Evolutionary conservation across 2,797 vertebrate species (phyloP).

Genomic region (Nannoperca obscura): DNA sequence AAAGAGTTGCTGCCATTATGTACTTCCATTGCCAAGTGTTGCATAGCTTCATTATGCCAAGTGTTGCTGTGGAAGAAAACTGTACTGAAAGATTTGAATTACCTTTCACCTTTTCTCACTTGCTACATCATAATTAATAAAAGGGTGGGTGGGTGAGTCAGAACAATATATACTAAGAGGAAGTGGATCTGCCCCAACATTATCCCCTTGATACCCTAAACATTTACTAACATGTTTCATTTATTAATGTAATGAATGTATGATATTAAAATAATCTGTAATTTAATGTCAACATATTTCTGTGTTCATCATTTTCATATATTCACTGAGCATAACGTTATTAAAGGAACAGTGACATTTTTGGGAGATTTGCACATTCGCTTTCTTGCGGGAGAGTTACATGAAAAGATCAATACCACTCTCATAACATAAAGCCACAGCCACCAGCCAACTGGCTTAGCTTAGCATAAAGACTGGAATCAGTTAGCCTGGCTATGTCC

Average conservation of each 20-base stretch:
- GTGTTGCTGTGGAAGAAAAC: too few species aligned
- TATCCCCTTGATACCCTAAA: background rate
- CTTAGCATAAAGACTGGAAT: background rate
- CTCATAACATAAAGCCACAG: background rate
- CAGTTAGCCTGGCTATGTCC: too few species aligned
- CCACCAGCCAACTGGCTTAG: background rate
- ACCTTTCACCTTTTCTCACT: conserved; percentile 10
- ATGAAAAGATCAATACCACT: background rate
- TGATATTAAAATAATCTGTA: background rate
- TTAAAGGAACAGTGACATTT: background rate
- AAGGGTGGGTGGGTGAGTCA: background rate
- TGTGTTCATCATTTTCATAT: background rate
- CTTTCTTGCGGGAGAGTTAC: background rate
- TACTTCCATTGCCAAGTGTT: conserved; percentile 24
- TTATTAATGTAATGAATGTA: background rate
- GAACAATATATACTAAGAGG: background rate
- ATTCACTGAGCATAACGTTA: background rate
- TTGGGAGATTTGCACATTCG: background rate
- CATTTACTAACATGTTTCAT: background rate
- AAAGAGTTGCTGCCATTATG: conserved; percentile 24
- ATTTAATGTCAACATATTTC: background rate
- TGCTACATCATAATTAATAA: conserved; percentile 11
- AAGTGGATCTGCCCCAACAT: background rate
- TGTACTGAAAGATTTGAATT: background rate
- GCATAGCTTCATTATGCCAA: conserved; percentile 6